Evolutionary conservation across 2,797 vertebrate genomes (phyloP).

Genomic region (Microctenopoma stevenorrisi): DNA sequence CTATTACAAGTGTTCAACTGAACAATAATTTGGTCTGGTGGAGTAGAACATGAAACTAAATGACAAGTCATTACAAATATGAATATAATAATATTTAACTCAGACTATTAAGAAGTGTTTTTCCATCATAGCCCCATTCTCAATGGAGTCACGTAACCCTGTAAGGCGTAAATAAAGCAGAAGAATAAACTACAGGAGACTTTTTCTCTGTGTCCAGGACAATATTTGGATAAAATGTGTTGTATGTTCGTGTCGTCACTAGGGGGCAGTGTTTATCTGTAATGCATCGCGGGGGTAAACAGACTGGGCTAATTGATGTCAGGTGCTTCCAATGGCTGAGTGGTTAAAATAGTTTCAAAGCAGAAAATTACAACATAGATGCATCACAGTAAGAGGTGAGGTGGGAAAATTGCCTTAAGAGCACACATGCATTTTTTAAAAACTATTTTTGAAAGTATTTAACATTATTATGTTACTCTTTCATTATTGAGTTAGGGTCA

Average conservation of each 20-base stretch:
- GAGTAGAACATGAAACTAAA: neutral
- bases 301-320: slow-evolving; percentile 65
- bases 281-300: slow-evolving; percentile 46
- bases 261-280: slow-evolving; percentile 87
- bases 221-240: neutral
- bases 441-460: neutral
- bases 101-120: neutral
- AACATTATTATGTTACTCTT: neutral
- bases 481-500: neutral
- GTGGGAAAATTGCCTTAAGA: slow-evolving; percentile 13
- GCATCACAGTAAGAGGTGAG: slow-evolving; percentile 14
- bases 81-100: neutral
- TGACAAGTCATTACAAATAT: neutral
- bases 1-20: slow-evolving; percentile 3
- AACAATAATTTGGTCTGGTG: neutral
- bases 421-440: neutral
- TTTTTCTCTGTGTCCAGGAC: neutral
- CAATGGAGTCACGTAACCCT: neutral
- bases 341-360: slow-evolving; percentile 32
- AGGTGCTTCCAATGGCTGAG: slow-evolving; percentile 35
- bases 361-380: slow-evolving; percentile 29
- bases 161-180: neutral
- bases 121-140: rapidly evolving
- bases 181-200: neutral
- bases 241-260: slow-evolving; percentile 52